These are phyloP conservation scores for Megalops atlanticus DNA, from an alignment of 2,113 vertebrate genomes.

Conservation along the genomic window DNA sequence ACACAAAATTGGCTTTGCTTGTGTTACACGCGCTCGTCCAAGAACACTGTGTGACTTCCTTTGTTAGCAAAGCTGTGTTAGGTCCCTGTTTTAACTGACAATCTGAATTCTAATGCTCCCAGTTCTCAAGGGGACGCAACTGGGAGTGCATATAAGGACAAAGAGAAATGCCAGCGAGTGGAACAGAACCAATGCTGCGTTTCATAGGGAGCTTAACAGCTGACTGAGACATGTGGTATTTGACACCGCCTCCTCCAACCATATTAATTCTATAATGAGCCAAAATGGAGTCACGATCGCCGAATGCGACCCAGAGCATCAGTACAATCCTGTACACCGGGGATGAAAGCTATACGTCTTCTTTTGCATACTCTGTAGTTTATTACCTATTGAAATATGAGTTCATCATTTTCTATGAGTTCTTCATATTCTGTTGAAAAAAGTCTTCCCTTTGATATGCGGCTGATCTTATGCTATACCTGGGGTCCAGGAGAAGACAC, in stretches of 20 bases:
- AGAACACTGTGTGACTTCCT: not conserved
- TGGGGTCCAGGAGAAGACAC: not conserved
- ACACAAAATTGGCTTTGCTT: not conserved
- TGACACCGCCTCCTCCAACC: not conserved
- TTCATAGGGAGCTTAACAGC: not conserved
- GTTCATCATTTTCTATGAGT: not conserved
- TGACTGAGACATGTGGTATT: not conserved
- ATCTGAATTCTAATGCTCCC: too few relatives aligned
- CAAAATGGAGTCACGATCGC: not conserved
- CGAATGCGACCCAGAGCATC: not conserved
- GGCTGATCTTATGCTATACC: not conserved
- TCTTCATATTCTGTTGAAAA: not conserved
- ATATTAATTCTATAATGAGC: not conserved
- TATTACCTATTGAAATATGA: not conserved
- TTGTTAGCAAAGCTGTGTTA: not conserved
- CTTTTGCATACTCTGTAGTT: not conserved
- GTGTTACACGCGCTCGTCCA: not conserved
- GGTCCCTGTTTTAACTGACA: not conserved
- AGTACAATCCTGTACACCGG: not conserved
- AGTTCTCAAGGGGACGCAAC: not conserved
- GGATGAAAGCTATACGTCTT: not conserved
- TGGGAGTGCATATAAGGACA: not conserved
- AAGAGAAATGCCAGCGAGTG: not conserved
- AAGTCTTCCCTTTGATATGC: not conserved
- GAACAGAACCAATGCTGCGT: not conserved